Evolutionary conservation across 2,113 vertebrate genomes (phyloP), one percentile per base, ranked within the genome.

Genomic region (Carettochelys insculpta): DNA sequence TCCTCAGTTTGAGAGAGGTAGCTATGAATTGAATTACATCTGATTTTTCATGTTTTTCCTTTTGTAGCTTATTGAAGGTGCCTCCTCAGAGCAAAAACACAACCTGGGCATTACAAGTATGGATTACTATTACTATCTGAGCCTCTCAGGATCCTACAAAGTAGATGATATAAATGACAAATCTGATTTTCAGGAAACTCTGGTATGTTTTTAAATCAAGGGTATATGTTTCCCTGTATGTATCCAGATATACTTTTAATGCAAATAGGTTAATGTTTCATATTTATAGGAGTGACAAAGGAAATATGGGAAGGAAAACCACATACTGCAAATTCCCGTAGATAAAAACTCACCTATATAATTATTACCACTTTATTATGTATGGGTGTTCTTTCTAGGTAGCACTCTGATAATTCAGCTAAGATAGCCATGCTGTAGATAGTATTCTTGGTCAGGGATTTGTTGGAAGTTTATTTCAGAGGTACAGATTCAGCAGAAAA

Each of bases 111-210:
- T 99, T 97, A 99, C 99, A 88, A 98, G 94, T 80, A 98, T 99
- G 97, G 99, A 99, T 95, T 99, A 99, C 87, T 99, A 99, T 92
- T 96, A 95, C 95, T 99, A 99, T 96, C 98, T 99, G 96, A 99
- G 99, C 86, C 99, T 99, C 90, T 99, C 99, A 2, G 99, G 98
- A 34, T 99, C 99, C 93, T 99, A 99, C 97, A 99, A 99, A 96
- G 99, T 99, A 1, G 99, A 99, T n/a, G 99, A 99, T 97, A 99
- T 99, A 68, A 98, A 99, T 4, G 99, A 99, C 95, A 99, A 97
- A 97, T 98, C 96, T 1, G 99, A 99, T 92, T 99, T 99, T 95
- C 98, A 99, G 82, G 99, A 99, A 97, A 99, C 99, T 5, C 90
- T 98, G 98, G 99, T 99, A 97, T 94, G 92, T 91, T 78, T 68